Conservation (phyloP, 2,888 invertebrate genomes). For the Rhagophthalmus giganteus region DNA sequence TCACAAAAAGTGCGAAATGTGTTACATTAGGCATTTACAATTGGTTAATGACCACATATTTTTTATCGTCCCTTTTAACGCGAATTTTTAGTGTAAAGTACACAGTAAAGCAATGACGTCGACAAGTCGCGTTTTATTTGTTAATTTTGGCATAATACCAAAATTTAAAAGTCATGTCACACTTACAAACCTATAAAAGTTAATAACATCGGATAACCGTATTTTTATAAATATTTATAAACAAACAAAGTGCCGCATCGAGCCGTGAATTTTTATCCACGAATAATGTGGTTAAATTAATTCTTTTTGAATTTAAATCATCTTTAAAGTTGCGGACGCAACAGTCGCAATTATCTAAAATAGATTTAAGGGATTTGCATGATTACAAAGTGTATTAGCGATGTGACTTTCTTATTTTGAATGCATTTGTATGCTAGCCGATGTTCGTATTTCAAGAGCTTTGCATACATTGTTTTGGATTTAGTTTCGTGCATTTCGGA, state of each 20-base stretch:
- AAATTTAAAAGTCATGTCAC: neutral
- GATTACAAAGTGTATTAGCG: neutral
- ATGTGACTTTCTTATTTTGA: conserved; percentile 9
- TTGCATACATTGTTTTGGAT: conserved; percentile 25
- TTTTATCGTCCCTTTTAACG: conserved; percentile 11
- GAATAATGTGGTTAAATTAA: no score
- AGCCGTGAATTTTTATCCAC: no score
- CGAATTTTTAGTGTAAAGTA: neutral
- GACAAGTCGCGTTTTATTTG: neutral
- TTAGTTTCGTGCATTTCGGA: conserved; percentile 24
- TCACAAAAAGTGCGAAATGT: conserved; percentile 19
- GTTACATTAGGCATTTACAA: conserved; percentile 22
- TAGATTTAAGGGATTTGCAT: no score
- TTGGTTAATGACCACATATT: conserved; percentile 18
- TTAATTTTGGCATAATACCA: neutral
- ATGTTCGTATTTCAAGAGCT: conserved; percentile 19
- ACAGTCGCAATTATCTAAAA: no score
- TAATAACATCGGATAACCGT: neutral
- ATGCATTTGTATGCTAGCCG: conserved; percentile 16
- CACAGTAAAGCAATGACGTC: neutral
- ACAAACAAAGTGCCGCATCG: no score
- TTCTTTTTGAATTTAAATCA: no score
- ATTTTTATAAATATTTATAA: no score
- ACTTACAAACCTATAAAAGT: neutral
- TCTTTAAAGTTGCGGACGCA: no score